Base-by-base conservation (phyloP, 1,140 invertebrate genomes). In the Megalopta genalis region DNA sequence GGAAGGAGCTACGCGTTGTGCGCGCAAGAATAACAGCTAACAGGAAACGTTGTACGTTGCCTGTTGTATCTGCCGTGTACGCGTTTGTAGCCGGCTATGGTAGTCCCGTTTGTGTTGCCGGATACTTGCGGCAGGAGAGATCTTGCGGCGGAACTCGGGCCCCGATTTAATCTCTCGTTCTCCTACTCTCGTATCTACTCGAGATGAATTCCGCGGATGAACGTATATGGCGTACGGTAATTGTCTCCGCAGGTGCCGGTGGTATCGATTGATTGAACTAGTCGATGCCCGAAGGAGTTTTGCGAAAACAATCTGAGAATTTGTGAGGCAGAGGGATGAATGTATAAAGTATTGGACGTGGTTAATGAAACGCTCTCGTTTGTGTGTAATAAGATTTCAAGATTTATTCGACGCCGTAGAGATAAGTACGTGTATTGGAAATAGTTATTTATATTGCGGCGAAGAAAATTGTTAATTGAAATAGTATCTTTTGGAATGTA, bases 221-320 rank as follows among this genome's bases (percentile, higher is more conserved):
- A 90, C 90, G 84, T 91, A 91, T 90, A 91, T 90, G 90, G 90
- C 81, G 76, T 84, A 66, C 90, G 77, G 89, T 91, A 91, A 91
- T 91, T 91, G 89, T 91, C 88, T 87, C 89, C 87, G 80, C 88
- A 89, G 89, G 86, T 90, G 89, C 83, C 69, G 79, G 37, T 21
- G 63, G 80, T 82, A 85, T 86, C 82, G 76, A 59, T 76, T 74
- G 71, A 52, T 39, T 37, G 46, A 63, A 46, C 69, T 52, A 62
- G 62, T 57, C 27, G 68, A 46, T 21, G 21, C 49, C 14, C 42
- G 2, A 46, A 12, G 10, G 42, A 10, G 42, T 46, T 46, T 46
- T 9, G 42, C 42, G 42, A 0, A 12, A 10, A 46, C 10, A 10
- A 10, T 46, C 42, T 9, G 10, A 2, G 42, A 46, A 46, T 46